Evolutionary conservation across 2,113 vertebrate genomes (phyloP).

Genomic region (Fregata magnificens): DNA sequence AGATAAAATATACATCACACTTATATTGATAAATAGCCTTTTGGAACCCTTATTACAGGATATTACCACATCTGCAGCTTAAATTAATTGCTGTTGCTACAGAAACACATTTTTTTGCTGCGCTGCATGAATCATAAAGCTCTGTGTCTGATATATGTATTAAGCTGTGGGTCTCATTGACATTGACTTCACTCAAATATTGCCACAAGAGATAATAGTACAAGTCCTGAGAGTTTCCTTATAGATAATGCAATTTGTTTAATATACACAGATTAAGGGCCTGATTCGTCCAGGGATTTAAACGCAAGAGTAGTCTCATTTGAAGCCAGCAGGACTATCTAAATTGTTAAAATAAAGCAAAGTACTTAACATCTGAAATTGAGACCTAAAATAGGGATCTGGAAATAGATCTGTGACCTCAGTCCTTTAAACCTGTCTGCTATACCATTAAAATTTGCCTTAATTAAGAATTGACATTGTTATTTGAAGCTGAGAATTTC

Average conservation of each 20-base stretch:
- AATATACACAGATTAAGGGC: background rate
- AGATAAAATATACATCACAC: background rate
- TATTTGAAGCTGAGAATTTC: background rate
- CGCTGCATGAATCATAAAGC: background rate
- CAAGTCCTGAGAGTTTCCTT: background rate
- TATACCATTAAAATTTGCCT: background rate
- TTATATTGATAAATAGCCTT: background rate
- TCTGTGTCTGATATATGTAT: background rate
- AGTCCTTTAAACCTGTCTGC: background rate
- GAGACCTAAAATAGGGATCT: background rate
- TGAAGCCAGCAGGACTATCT: background rate
- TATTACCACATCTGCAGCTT: background rate
- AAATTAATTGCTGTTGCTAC: background rate
- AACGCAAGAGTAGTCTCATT: background rate
- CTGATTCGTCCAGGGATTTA: background rate
- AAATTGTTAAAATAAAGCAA: background rate
- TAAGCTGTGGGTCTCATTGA: background rate
- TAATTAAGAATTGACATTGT: background rate
- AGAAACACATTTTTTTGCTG: background rate
- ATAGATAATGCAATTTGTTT: background rate
- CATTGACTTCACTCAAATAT: background rate
- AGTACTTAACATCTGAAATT: background rate
- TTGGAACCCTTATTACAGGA: background rate
- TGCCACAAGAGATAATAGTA: background rate
- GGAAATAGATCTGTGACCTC: background rate